Evolutionary conservation across 2,797 vertebrate genomes (phyloP), one percentile per base, ranked within the genome.

Genomic region (Clarias fuscus): DNA sequence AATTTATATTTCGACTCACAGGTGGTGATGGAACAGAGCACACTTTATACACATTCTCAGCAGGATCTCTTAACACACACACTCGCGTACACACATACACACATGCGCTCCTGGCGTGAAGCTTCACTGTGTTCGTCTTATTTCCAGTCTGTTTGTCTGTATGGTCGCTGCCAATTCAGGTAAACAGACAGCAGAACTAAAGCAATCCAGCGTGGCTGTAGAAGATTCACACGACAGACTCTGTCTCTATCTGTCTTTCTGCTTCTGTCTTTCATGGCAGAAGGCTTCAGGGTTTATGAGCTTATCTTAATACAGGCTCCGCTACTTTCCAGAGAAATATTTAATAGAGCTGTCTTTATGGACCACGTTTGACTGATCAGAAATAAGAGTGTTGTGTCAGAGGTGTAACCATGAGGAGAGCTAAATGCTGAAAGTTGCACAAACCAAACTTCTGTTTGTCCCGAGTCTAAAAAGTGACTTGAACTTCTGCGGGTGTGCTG

Each of bases 181-280:
- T 90, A 83, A 87, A 84, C 59, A 77, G 70, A 73, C 84, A 58
- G 84, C 82, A 79, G 73, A 85, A 81, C 82, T 87, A 85, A 89
- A 86, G 82, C 85, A 79, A 58, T 87, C 80, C 73, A 64, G 62
- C 59, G 59, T 86, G 85, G 65, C 87, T 88, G 24, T 67, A 73
- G 33, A 48, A 84, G 72, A 76, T 85, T 89, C 85, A 72, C 48
- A 80, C 77, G 61, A 78, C 61, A 86, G 80, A 48, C 68, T 70
- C 24, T 76, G 53, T 65, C 0, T 83, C 75, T 77, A 43, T 88
- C 43, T 86, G 30, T 70, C 64, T n/a, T 40, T 84, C 30, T 22
- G 40, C 79, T 48, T 37, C 48, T 59, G 56, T 71, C 64, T 68
- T 80, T 73, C 71, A 53, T 71, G 33, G 30, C 70, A 62, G 80